A percentile compares a stretch with the other conserved stretches of the same genome.
These are phyloP conservation scores for Pogoniulus pusillus DNA, from an alignment of 2,797 vertebrate genomes.

Conservation along the genomic window DNA sequence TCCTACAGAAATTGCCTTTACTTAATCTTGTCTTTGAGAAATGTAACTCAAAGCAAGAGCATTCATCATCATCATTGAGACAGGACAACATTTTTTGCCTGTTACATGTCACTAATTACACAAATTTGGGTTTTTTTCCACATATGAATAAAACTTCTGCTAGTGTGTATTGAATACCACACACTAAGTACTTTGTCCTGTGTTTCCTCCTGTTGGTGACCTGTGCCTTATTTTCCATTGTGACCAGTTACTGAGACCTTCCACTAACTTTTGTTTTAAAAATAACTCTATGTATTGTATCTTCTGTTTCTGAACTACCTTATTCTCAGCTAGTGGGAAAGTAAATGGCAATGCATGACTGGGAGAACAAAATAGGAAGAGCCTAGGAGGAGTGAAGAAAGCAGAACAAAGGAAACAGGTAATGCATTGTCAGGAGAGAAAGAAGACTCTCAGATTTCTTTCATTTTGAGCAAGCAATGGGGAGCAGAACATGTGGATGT, in stretches of 20 bases:
- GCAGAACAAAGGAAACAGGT: not conserved
- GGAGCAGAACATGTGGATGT: conserved; percentile 23
- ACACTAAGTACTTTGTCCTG: not conserved
- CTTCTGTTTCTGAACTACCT: not conserved
- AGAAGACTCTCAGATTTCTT: not conserved
- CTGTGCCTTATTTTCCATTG: not conserved
- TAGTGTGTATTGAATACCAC: not conserved
- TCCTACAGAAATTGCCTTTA: not conserved
- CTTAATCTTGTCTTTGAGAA: not conserved
- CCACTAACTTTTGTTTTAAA: not conserved
- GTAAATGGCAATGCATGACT: not conserved
- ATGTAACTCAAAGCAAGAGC: not conserved
- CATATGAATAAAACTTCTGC: not conserved
- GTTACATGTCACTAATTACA: not conserved
- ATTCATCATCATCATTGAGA: not conserved
- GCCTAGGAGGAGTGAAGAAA: not conserved
- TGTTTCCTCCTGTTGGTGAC: not conserved
- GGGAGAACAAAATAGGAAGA: not conserved
- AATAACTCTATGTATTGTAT: not conserved
- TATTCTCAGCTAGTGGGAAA: not conserved
- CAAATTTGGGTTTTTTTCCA: not conserved
- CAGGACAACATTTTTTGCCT: not conserved
- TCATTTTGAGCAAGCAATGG: not conserved
- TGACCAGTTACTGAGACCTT: conserved; percentile 22
- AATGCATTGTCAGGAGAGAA: not conserved